phyloP scores from a whole-genome alignment of 2,888 invertebrate genomes.

The Melikaiella ostensackeni region DNA sequence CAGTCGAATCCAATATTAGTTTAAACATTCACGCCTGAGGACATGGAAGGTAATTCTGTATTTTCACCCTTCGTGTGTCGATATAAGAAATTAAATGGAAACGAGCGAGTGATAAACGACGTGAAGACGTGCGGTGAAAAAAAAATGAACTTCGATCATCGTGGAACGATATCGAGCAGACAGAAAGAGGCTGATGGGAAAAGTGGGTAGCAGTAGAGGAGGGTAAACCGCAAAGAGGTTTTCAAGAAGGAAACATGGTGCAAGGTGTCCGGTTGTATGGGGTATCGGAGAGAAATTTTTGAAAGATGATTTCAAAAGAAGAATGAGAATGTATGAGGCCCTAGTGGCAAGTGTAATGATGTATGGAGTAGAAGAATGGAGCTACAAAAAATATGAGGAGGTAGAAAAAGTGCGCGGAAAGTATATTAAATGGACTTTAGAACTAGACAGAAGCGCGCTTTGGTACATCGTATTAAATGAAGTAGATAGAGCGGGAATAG shows the following conservation, averaged over 20 bases:
- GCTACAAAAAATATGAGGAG: no score
- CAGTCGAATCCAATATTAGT: not conserved
- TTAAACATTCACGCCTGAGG: not conserved
- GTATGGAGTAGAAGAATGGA: no score
- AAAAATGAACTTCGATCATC: not conserved
- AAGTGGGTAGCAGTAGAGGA: not conserved
- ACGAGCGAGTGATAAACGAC: not conserved
- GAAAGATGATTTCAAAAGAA: no score
- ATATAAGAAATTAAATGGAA: not conserved
- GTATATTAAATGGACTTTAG: no score
- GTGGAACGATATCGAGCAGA: not conserved
- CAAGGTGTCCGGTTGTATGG: slow-evolving; percentile 47
- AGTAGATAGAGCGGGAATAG: no score
- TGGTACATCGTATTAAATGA: no score
- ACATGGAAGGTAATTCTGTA: not conserved
- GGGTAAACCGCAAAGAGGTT: not conserved
- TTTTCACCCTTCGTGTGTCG: slow-evolving; percentile 8
- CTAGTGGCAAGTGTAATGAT: no score
- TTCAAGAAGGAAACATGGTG: slow-evolving; percentile 13
- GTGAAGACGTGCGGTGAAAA: not conserved
- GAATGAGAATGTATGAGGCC: no score
- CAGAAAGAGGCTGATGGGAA: not conserved
- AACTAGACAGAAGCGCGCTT: no score
- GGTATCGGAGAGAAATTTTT: no score
- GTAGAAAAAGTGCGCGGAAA: no score